Base-by-base conservation (phyloP, 2,888 invertebrate species). In the Bembecia ichneumoniformis region DNA sequence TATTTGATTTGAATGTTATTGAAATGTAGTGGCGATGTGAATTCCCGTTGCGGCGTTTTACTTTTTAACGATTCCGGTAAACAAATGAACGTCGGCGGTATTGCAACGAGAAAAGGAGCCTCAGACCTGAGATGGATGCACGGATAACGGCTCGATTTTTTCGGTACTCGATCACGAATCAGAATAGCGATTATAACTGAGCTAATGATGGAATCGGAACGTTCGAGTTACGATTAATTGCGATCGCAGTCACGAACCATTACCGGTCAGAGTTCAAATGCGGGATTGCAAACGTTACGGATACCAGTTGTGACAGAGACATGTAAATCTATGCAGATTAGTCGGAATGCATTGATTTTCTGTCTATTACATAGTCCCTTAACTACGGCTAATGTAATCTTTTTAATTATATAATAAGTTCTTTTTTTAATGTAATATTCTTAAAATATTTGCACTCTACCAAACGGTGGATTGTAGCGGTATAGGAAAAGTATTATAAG, bases 81-180 rank as follows among this genome's bases (percentile, higher is more conserved):
- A 50, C 48, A 51, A 52, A 52, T 47, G 40, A 47, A 44, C 46
- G 55, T 51, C 49, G 40, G 50, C 53, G 57, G 58, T 54, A 58
- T 54, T 56, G 57, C 64, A 64, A 64, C 56, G 59, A 51, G 58
- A 64, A 64, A 71, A 64, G 66, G 63, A 58, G 61, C 61, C 62
- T 48, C 51, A 28, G 28, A 28, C 9, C 28, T 7, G 28, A 28
- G 49, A 48, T 50, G 10, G 52, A 50, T 46, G 60, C 65, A 67
- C 66, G 68, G 68, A 56, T 77, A 79, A 79, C 78, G 78, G 79
- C 54, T 51, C 54, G 49, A 52, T 50, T 49, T 53, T 48, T 57
- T 60, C 60, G 56, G 50, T 52, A 55, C 51, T 58, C 62, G 69
- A 74, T 68, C 77, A 77, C 74, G 73, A 72, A 61, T 46, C 59